These are phyloP conservation scores for Knipowitschia caucasica DNA, from an alignment of 2,797 vertebrate genomes.

Conservation along the genomic window DNA sequence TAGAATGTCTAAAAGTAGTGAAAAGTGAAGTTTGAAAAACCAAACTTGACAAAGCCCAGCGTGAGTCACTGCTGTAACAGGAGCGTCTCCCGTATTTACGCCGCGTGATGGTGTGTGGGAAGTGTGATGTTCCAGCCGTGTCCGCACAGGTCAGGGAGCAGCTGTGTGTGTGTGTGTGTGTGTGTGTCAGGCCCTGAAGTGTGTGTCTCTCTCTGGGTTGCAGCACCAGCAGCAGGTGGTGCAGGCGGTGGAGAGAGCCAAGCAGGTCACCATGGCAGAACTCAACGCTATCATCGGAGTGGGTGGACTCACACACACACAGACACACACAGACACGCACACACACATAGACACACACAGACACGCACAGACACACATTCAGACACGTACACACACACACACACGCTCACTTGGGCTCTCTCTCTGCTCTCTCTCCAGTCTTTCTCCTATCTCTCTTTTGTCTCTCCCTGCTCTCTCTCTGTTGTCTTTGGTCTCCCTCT, in stretches of 20 bases:
- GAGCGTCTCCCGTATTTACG: neutral
- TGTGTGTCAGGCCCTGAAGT: conserved; percentile 9
- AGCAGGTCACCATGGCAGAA: conserved; percentile 98
- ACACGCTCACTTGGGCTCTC: too few relatives aligned
- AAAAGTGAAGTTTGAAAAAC: neutral
- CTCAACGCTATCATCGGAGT: conserved; percentile 97
- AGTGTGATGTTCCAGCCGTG: conserved; percentile 5
- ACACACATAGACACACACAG: too few relatives aligned
- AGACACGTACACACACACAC: too few relatives aligned
- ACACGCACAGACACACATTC: too few relatives aligned
- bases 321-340: conserved; percentile 21
- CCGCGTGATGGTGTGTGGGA: neutral
- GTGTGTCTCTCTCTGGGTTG: conserved; percentile 25
- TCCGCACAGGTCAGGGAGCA: conserved; percentile 13
- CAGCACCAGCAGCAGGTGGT: conserved; percentile 77
- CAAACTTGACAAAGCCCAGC: neutral
- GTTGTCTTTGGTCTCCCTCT: too few relatives aligned
- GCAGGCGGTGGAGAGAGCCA: conserved; percentile 80
- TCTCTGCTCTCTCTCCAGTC: too few relatives aligned
- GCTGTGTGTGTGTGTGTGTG: conserved; percentile 2
- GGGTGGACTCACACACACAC: conserved; percentile 66
- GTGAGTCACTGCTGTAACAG: conserved; percentile 13
- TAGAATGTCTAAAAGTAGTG: neutral
- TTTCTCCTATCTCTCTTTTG: too few relatives aligned
- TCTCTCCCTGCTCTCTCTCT: too few relatives aligned